Evolutionary conservation across 2,888 invertebrate species (phyloP), one percentile per base, ranked within the genome.

Genomic region (Reticulitermes lucifugus): DNA sequence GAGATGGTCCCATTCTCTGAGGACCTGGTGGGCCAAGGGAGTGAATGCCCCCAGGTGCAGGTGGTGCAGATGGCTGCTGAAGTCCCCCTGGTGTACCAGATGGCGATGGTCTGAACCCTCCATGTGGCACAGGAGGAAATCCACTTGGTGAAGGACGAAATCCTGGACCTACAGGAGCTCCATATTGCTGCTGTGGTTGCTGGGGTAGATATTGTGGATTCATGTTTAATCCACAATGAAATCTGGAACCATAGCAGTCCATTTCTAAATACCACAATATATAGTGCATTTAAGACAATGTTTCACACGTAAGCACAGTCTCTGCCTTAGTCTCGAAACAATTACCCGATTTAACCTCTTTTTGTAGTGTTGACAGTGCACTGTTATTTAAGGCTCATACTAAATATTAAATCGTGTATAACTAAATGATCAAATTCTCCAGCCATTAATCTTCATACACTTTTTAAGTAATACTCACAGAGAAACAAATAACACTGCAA

Each of bases 131-230:
- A 51, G 51, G 22, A 22, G 51, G 79, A 18, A 43, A 80, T 46
- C 75, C 85, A 65, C 70, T 70, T 77, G 88, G 88, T 73, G 89
- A 87, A 55, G 87, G 86, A 35, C 85, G 82, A 85, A 88, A 88
- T 65, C 87, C 88, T 77, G 88, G 87, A 51, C 86, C 87, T 73
- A 88, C 86, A 25, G 88, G 88, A 81, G 88, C 87, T 86, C 88
- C 89, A 80, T 88, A 88, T 65, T 81, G 81, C 71, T 87, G 85
- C 65, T 87, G 85, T 85, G 89, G 88, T 85, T 86, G 88, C 87
- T 84, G 91, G 73, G 90, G 91, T 89, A 92, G 89, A 88, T 92
- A 92, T 87, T 92, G 92, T 59, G 92, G 91, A 91, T 93, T 92
- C 93, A 93, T 93, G 85, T 86, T 89, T 88, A 87, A 88, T 86